A percentile compares a stretch with the other conserved stretches of the same genome.
phyloP scores from a whole-genome alignment of 2,113 vertebrate species.

The Toxotes chatareus region DNA sequence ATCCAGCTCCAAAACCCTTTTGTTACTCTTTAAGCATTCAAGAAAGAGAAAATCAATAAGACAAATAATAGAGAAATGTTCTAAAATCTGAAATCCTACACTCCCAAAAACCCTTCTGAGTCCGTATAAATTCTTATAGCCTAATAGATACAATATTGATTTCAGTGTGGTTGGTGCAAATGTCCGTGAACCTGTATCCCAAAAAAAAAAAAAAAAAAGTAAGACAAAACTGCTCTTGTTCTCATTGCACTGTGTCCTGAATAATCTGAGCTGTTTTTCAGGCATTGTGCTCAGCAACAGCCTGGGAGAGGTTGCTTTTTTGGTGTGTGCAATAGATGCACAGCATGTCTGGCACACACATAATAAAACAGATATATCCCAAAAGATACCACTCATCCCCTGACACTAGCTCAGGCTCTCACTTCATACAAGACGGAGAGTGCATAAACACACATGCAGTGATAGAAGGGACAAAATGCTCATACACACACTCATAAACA shows the following conservation, averaged over 20 bases:
- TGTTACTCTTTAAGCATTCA: slow-evolving; percentile 23
- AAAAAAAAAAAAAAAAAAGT: background rate
- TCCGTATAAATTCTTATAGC: slow-evolving; percentile 39
- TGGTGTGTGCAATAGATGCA: slow-evolving; percentile 43
- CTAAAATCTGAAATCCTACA: slow-evolving; percentile 53
- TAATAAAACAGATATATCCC: slow-evolving; percentile 69
- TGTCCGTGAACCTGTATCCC: slow-evolving; percentile 38
- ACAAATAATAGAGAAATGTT: slow-evolving; percentile 56
- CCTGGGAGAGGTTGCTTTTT: slow-evolving; percentile 57
- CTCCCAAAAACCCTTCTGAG: slow-evolving; percentile 12
- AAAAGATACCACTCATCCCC: slow-evolving; percentile 65
- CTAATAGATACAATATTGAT: slow-evolving; percentile 64
- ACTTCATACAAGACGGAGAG: slow-evolving; percentile 42
- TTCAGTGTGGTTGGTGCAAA: slow-evolving; percentile 63
- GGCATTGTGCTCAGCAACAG: slow-evolving; percentile 64
- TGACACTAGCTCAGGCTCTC: slow-evolving; percentile 61
- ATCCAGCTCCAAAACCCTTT: slow-evolving; percentile 1
- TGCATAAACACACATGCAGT: slow-evolving; percentile 47
- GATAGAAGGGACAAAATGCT: slow-evolving; percentile 21
- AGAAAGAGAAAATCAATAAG: slow-evolving; percentile 56
- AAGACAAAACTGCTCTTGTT: slow-evolving; percentile 62
- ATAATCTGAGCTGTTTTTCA: slow-evolving; percentile 64
- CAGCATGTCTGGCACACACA: slow-evolving; percentile 70
- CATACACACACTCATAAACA: slow-evolving; percentile 11
- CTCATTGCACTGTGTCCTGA: slow-evolving; percentile 40